Base-by-base conservation (phyloP, 2,888 invertebrate species). In the Leptopterna dolabrata region DNA sequence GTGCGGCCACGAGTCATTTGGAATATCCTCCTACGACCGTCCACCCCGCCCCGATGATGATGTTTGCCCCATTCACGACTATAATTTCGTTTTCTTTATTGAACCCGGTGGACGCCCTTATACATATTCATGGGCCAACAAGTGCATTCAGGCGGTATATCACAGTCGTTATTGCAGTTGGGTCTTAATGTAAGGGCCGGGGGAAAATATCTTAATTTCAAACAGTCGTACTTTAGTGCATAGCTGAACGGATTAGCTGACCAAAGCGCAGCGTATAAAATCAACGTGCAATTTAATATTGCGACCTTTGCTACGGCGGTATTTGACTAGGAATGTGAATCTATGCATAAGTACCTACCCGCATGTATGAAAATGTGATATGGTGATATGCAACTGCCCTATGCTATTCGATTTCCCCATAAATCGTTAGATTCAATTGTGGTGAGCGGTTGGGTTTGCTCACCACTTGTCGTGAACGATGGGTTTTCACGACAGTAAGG, bases 11-110 rank as follows among this genome's bases (percentile, higher is more conserved):
- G 63, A 63, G 63, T 63, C 63, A 63, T 63, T 24, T 63, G 63
- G 36, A n/a, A 63, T 63, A 63, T 63, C 63, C 63, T 63, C 19
- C 63, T 19, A 51, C 51, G 51, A 63, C 55, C 19, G n/a, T 19
- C 63, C n/a, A 19, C 24, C n/a, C 63, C 63, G 63, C 24, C 63
- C 63, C 63, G 63, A 63, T 63, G 63, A 63, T 63, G 63, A 63
- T 63, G 63, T 63, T 63, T 63, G 19, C 63, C 27, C 63, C 63
- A 63, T 63, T 63, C 63, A 63, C 13, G 63, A 63, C 63, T 63
- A 63, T 63, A 63, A 63, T 63, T 63, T 63, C 63, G 63, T 63
- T 63, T 63, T 63, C 63, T 63, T 63, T 63, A 63, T 63, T 63
- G 63, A 9, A 63, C 24, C 63, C 63, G 24, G 63, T 63, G 63